Evolutionary conservation across 2,888 invertebrate genomes (phyloP).

Genomic region (Phalangium opilio): DNA sequence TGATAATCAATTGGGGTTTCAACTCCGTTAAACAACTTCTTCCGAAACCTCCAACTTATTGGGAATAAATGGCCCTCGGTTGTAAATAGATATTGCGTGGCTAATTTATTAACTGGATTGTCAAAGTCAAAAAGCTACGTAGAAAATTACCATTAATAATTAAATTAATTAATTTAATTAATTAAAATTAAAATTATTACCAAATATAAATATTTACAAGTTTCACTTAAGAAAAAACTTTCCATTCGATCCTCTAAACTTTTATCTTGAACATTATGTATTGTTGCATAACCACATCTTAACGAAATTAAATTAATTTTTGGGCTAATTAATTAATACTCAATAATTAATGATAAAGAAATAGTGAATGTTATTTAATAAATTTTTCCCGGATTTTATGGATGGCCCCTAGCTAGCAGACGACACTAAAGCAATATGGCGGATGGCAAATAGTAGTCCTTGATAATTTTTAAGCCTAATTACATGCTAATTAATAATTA

Average conservation of each 20-base stretch:
- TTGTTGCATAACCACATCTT: constrained; percentile 46
- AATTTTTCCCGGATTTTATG: too few relatives aligned
- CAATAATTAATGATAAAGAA: constrained; percentile 3
- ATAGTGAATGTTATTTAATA: too few relatives aligned
- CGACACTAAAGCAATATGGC: too few relatives aligned
- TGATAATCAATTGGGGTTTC: neutral
- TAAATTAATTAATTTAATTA: constrained; percentile 6
- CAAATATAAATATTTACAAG: constrained; percentile 46
- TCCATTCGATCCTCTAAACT: constrained; percentile 47
- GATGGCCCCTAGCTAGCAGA: too few relatives aligned
- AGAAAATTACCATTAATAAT: constrained; percentile 10
- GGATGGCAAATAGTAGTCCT: too few relatives aligned
- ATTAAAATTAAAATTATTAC: constrained; percentile 26
- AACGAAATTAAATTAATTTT: too few relatives aligned
- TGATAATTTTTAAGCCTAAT: too few relatives aligned
- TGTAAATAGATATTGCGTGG: constrained; percentile 40
- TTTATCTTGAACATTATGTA: constrained; percentile 44
- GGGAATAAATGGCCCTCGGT: constrained; percentile 47
- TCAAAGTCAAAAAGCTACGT: constrained; percentile 42
- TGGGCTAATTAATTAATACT: neutral
- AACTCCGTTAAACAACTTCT: constrained; percentile 14
- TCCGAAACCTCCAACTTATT: constrained; percentile 24
- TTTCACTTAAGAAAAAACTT: constrained; percentile 47
- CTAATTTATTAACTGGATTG: constrained; percentile 41
- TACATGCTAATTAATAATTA: too few relatives aligned